phyloP scores from a whole-genome alignment of 2,888 invertebrate genomes.

The Agrochola macilenta region DNA sequence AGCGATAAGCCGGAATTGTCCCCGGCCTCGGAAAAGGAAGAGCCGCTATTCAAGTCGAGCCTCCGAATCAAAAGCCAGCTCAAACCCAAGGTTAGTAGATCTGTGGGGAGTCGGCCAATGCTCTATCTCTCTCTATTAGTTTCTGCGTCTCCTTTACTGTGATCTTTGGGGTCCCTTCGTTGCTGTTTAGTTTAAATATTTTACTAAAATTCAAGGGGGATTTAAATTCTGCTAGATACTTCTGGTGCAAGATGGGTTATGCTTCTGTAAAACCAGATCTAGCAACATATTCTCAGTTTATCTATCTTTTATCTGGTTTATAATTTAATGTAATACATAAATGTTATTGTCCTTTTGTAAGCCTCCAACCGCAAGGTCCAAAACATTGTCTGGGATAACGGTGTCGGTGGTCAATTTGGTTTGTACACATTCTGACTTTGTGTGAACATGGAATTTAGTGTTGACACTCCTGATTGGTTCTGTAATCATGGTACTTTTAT shows the following conservation, averaged over 20 bases:
- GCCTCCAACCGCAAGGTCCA: conserved; percentile 86
- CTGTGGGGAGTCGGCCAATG: conserved; percentile 67
- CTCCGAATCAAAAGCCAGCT: conserved; percentile 83
- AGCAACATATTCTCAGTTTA: conserved; percentile 38
- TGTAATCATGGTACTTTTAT: conserved; percentile 74
- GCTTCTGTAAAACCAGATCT: conserved; percentile 46
- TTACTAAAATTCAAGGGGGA: conserved; percentile 67
- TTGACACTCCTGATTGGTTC: conserved; percentile 76
- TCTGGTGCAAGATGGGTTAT: conserved; percentile 45
- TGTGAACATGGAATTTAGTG: conserved; percentile 74
- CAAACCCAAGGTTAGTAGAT: conserved; percentile 86
- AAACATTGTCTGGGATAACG: conserved; percentile 89
- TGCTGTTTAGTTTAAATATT: conserved; percentile 67
- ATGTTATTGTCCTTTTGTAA: conserved; percentile 86
- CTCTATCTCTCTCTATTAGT: conserved; percentile 82
- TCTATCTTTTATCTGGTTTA: conserved; percentile 65
- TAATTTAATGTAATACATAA: conserved; percentile 78
- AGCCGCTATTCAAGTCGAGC: conserved; percentile 88
- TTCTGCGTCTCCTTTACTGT: conserved; percentile 78
- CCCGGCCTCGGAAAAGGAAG: conserved; percentile 85
- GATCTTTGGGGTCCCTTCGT: conserved; percentile 73
- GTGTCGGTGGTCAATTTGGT: conserved; percentile 90
- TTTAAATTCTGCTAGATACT: conserved; percentile 33
- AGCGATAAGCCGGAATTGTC: conserved; percentile 76
- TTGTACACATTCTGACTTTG: conserved; percentile 82